These are phyloP conservation scores for Tychaedon coryphoeus DNA, from an alignment of 2,113 vertebrate species.

Conservation along the genomic window DNA sequence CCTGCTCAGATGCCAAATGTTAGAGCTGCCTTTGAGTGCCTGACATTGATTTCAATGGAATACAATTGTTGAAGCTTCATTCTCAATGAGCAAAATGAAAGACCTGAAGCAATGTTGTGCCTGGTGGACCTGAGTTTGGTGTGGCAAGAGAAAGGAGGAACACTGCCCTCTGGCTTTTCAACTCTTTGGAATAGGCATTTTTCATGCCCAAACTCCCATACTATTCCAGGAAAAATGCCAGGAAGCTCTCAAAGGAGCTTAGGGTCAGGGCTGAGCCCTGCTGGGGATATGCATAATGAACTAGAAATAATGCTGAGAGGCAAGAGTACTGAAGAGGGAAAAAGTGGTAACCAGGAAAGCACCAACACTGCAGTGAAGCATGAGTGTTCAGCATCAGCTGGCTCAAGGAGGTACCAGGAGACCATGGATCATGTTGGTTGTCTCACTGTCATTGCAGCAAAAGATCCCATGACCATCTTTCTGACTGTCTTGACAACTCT, in stretches of 20 bases:
- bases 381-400: fast-evolving
- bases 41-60: not conserved
- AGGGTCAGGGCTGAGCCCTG: not conserved
- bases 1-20: not conserved
- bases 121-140: not conserved
- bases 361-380: not conserved
- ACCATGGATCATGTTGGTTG: not conserved
- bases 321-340: not conserved
- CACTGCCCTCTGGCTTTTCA: slow-evolving; percentile 40
- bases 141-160: not conserved
- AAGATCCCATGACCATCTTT: not conserved
- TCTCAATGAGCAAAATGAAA: not conserved
- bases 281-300: not conserved
- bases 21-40: not conserved
- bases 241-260: not conserved
- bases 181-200: not conserved
- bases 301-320: not conserved
- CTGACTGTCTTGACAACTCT: not conserved
- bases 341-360: not conserved
- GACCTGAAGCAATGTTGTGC: not conserved
- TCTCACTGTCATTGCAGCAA: not conserved
- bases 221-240: not conserved
- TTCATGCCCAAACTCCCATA: not conserved
- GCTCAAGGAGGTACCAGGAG: not conserved
- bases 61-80: not conserved